Evolutionary conservation across 2,113 vertebrate genomes (phyloP).

Genomic region (Fregata magnificens): DNA sequence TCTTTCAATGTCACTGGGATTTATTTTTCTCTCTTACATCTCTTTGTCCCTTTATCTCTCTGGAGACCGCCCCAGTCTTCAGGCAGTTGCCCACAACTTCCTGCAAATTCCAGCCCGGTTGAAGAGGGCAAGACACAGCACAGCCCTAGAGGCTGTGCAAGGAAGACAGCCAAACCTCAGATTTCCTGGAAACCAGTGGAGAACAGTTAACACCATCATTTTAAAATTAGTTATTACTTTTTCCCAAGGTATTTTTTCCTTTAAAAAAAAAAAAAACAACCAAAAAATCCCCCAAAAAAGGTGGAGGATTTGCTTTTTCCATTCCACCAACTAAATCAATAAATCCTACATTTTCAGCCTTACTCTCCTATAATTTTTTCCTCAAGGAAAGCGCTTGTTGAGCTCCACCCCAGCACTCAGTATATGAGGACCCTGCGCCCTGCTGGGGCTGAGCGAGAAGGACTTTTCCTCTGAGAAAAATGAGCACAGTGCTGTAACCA

Average conservation of each 20-base stretch:
- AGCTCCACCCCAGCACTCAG: background rate
- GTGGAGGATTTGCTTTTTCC: background rate
- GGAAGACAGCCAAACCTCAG: background rate
- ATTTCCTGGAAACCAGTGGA: background rate
- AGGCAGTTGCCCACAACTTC: background rate
- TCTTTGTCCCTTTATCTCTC: background rate
- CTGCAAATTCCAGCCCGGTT: background rate
- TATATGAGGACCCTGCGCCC: background rate
- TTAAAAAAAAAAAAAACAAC: background rate
- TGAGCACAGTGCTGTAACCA: rapidly evolving
- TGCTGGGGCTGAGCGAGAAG: background rate
- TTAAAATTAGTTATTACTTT: background rate
- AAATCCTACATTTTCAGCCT: background rate
- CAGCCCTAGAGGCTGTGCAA: background rate
- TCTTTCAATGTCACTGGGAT: constrained; percentile 44
- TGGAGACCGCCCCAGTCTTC: background rate
- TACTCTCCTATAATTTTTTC: background rate
- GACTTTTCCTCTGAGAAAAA: background rate
- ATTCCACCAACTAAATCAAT: background rate
- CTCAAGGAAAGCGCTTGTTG: background rate
- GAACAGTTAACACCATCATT: background rate
- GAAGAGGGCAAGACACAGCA: background rate
- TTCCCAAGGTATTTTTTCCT: background rate
- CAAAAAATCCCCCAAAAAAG: background rate
- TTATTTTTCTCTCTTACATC: background rate